phyloP scores from a whole-genome alignment of 2,113 vertebrate genomes.

The Chaetorhynchus papuensis region DNA sequence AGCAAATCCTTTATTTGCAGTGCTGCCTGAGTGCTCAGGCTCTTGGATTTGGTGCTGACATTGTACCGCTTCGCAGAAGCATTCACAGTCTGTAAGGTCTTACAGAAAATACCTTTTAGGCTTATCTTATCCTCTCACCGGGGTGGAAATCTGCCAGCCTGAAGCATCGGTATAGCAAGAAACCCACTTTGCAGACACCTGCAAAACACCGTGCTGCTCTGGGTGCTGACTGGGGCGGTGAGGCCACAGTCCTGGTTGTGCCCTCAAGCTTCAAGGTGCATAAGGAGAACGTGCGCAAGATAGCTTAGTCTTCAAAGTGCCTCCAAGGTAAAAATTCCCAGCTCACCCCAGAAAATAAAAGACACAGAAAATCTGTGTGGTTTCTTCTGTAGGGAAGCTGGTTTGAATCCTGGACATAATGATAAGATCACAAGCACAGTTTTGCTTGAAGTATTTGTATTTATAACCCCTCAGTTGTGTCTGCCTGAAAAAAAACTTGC shows the following conservation, averaged over 20 bases:
- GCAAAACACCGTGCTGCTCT: background rate
- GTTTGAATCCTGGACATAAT: background rate
- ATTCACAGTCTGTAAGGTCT: background rate
- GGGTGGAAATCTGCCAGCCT: background rate
- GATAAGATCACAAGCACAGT: background rate
- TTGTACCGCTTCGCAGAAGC: background rate
- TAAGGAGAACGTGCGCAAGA: background rate
- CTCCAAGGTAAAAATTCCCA: background rate
- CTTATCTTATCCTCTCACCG: background rate
- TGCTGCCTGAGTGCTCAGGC: background rate
- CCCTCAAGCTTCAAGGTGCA: background rate
- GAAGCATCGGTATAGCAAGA: background rate
- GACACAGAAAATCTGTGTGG: background rate
- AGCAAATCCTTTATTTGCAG: background rate
- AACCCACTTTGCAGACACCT: background rate
- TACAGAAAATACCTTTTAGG: background rate
- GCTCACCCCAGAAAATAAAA: background rate
- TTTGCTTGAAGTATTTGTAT: background rate
- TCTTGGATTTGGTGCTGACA: background rate
- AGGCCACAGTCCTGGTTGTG: background rate
- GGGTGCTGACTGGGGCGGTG: accelerated
- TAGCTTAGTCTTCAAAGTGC: background rate
- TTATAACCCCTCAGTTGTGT: background rate
- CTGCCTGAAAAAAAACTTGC: background rate
- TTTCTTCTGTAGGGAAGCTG: background rate